Base-by-base conservation (phyloP, 2,797 vertebrate genomes). In the Telmatherina bonti region DNA sequence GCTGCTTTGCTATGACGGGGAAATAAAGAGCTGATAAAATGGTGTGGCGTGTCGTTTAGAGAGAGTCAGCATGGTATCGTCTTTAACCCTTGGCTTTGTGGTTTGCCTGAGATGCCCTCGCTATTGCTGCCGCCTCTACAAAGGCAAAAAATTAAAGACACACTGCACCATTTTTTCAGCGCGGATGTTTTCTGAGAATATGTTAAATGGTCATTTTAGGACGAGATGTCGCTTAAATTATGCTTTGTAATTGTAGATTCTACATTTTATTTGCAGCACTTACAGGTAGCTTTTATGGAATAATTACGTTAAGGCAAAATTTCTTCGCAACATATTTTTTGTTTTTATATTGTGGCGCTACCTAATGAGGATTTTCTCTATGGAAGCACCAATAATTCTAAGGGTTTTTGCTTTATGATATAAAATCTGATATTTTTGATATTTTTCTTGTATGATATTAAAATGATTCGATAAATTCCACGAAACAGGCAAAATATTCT, bases 1-100 rank as follows among this genome's bases (percentile, higher is more conserved):
- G 82, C 83, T 84, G 85, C 81, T 82, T 83, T 78, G 79, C 75
- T 43, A 68, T 80, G 82, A 81, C 60, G 53, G 83, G 65, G 66
- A 85, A 85, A 89, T 84, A 88, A 90, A 85, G 78, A 86, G 78
- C 88, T 87, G 67, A 87, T 85, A 93, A 94, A 93, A 93, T 93
- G 92, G 92, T 89, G 84, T 92, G 87, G 87, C 78, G 56, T 91
- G 88, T 84, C 72, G 79, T 78, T 82, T 67, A 85, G 76, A 66
- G 74, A 83, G 79, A 90, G 81, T 87, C 81, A 86, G 85, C 84
- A 29, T 85, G 76, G 83, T 82, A 78, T 36, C 51, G 72, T 90
- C 69, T 86, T 91, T 93, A 93, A 93, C 88, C 89, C 91, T 91
- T 93, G 88, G 79, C 79, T 82, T 88, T 90, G 85, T 85, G 82